Conservation (phyloP, 2,113 vertebrate species). For the Oreochromis tanganicae region DNA sequence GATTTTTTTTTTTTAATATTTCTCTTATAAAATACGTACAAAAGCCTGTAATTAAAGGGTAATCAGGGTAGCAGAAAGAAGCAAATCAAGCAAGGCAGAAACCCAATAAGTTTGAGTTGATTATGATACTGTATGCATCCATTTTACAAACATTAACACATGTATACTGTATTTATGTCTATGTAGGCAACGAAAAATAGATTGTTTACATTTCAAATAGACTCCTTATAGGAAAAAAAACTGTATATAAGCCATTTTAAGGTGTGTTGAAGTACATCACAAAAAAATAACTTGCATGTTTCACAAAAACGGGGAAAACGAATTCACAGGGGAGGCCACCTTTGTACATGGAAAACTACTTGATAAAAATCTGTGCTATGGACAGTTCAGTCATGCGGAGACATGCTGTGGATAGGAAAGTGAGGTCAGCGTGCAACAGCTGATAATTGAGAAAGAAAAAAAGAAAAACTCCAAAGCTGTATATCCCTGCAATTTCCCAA, state of each 20-base stretch:
- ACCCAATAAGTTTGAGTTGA: neutral
- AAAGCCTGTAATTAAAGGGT: constrained; percentile 20
- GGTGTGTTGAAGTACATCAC: neutral
- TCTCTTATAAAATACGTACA: constrained; percentile 45
- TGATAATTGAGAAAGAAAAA: neutral
- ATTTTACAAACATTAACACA: constrained; percentile 28
- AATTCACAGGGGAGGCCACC: neutral
- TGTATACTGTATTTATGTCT: neutral
- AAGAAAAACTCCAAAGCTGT: constrained; percentile 6
- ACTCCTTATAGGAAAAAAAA: constrained; percentile 9
- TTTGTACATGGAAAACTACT: neutral
- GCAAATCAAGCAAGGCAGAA: constrained; percentile 1
- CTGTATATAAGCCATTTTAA: neutral
- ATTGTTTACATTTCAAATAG: constrained; percentile 11
- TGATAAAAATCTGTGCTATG: neutral
- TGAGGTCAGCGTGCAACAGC: constrained; percentile 1
- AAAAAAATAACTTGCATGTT: neutral
- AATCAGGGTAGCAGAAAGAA: constrained; percentile 9
- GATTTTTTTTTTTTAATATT: neutral
- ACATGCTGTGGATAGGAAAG: constrained; percentile 16
- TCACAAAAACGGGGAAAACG: neutral
- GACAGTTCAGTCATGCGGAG: constrained; percentile 29
- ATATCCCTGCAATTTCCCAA: constrained; percentile 57
- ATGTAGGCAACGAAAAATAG: constrained; percentile 1
- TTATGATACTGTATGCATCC: constrained; percentile 1